Conservation (phyloP, 2,888 invertebrate species). For the Torymus texanus region DNA sequence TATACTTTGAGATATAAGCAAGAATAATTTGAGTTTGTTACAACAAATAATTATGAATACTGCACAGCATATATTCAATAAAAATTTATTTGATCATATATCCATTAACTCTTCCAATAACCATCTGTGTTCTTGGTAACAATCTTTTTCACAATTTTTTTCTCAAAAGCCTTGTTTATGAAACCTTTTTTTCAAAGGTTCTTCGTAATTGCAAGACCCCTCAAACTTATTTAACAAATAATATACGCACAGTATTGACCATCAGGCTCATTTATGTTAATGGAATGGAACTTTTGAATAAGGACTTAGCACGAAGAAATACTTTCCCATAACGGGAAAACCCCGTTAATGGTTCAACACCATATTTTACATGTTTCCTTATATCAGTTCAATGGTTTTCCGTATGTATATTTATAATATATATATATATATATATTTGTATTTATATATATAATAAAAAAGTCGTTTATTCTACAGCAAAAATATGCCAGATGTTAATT, state of each 20-base stretch:
- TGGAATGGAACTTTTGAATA: constrained; percentile 51
- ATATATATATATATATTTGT: constrained; percentile 20
- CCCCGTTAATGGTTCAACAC: constrained; percentile 13
- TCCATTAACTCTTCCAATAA: constrained; percentile 32
- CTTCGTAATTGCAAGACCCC: constrained; percentile 34
- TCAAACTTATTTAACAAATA: constrained; percentile 42
- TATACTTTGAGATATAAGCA: constrained; percentile 9
- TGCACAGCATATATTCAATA: constrained; percentile 43
- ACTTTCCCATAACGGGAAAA: constrained; percentile 37
- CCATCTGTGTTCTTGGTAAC: constrained; percentile 36
- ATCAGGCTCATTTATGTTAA: constrained; percentile 35
- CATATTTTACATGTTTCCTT: constrained; percentile 48
- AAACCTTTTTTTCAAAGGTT: constrained; percentile 26
- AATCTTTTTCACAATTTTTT: constrained; percentile 30
- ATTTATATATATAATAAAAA: constrained; percentile 41
- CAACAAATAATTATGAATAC: constrained; percentile 37
- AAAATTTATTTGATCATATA: constrained; percentile 47
- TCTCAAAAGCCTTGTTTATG: constrained; percentile 11
- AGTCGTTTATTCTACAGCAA: constrained; percentile 51
- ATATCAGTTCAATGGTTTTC: constrained; percentile 48
- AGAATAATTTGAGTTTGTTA: constrained; percentile 27
- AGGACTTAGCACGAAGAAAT: constrained; percentile 42
- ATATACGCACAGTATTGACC: constrained; percentile 47
- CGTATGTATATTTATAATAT: constrained; percentile 26
- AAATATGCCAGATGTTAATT: constrained; percentile 49